phyloP scores from a whole-genome alignment of 2,888 invertebrate genomes.

The Zootermopsis nevadensis region DNA sequence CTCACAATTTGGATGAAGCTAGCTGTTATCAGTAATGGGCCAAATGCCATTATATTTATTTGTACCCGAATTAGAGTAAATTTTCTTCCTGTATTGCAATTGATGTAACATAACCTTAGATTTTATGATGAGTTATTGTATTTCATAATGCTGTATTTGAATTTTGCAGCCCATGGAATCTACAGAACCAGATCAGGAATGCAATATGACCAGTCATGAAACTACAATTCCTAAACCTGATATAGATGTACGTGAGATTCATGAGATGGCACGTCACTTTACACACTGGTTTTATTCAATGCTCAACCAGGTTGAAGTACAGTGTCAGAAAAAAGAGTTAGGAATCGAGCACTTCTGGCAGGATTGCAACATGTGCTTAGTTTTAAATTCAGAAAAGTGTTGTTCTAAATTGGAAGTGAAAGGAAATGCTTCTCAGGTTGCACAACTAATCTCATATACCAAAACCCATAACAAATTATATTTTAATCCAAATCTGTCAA shows the following conservation, averaged over 20 bases:
- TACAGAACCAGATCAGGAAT: background rate
- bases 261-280: constrained; percentile 68
- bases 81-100: no score
- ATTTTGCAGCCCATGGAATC: background rate
- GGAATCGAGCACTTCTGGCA: constrained; percentile 68
- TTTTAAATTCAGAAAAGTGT: constrained; percentile 56
- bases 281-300: constrained; percentile 69
- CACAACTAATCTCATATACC: constrained; percentile 60
- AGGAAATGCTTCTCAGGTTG: constrained; percentile 60
- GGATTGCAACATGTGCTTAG: constrained; percentile 64
- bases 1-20: no score
- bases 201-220: no score
- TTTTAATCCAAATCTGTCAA: constrained; percentile 71
- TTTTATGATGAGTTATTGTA: no score
- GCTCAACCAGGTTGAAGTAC: constrained; percentile 59
- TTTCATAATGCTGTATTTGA: no score
- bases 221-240: background rate
- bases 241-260: constrained; percentile 57
- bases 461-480: constrained; percentile 64
- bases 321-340: constrained; percentile 57
- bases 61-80: no score
- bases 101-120: no score
- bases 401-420: constrained; percentile 57
- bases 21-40: no score
- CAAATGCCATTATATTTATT: no score